These are phyloP conservation scores for Vulpes lagopus DNA, from an alignment of 2,113 vertebrate genomes.

Conservation along the genomic window DNA sequence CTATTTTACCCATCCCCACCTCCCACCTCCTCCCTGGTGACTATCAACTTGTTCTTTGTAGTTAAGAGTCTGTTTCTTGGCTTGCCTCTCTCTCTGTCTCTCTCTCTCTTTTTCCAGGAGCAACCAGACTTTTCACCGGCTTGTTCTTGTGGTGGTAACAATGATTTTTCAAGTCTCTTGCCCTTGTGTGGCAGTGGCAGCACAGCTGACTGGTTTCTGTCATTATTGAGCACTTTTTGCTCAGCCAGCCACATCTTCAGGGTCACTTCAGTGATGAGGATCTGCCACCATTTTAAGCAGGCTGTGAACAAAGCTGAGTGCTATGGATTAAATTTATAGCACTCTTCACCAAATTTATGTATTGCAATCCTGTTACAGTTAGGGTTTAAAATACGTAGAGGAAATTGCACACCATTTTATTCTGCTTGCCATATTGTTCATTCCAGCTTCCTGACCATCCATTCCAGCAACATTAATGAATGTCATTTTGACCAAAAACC, in stretches of 20 bases:
- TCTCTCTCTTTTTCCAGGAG: background rate
- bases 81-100: background rate
- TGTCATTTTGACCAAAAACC: background rate
- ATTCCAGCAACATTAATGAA: background rate
- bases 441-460: background rate
- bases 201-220: background rate
- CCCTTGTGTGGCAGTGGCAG: background rate
- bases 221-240: conserved; percentile 19
- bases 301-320: conserved; percentile 24
- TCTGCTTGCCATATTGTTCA: background rate
- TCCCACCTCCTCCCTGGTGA: background rate
- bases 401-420: background rate
- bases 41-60: background rate
- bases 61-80: background rate
- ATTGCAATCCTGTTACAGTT: background rate
- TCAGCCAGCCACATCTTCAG: conserved; percentile 45
- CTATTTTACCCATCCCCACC: background rate
- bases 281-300: conserved; percentile 52
- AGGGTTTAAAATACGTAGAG: background rate
- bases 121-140: background rate
- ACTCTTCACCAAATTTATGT: background rate
- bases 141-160: background rate
- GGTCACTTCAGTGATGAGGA: conserved; percentile 42
- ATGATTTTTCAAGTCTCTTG: background rate
- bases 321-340: background rate